Base-by-base conservation (phyloP, 2,888 invertebrate species). In the Cataglyphis rosenhaueri region DNA sequence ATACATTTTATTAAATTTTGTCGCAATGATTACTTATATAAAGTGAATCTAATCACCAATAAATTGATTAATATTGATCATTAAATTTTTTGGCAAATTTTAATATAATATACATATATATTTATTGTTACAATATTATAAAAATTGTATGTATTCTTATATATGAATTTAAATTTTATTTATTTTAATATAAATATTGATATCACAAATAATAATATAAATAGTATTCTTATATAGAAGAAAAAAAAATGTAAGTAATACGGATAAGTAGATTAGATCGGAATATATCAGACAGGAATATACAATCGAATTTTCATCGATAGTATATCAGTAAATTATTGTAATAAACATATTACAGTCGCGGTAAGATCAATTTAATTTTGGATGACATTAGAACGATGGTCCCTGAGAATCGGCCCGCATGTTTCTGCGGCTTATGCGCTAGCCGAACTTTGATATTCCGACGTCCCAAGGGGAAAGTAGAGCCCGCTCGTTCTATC, bases 401-500 rank as follows among this genome's bases (percentile, higher is more conserved):
- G 61, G 82, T 78, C 52, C 62, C 62, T 79, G 79, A 78, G 79
- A 82, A 82, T 82, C 82, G 57, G 59, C 76, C 61, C 76, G 82
- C 66, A 57, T 76, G 76, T 75, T 81, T 73, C 38, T 81, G 73
- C 48, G 68, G 64, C 73, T 71, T 73, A 64, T 35, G 59, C 65
- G 59, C 52, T 52, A 65, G 48, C 55, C 68, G 75, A 71, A 57
- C 75, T 84, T 75, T 84, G 82, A 84, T 74, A 82, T 84, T 82
- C 75, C 57, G 82, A 71, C 75, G 68, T 62, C 55, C 73, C 75
- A 68, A 55, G 73, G 21, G 87, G 88, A 88, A 88, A 87, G 88
- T 82, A 83, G 84, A 85, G 73, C 71, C 83, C 83, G 88, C 71
- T 87, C 88, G 87, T 88, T 78, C 88, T 83, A 88, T 86, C 85